These are phyloP conservation scores for Dunckerocampus dactyliophorus DNA, from an alignment of 2,113 vertebrate genomes.

Conservation along the genomic window DNA sequence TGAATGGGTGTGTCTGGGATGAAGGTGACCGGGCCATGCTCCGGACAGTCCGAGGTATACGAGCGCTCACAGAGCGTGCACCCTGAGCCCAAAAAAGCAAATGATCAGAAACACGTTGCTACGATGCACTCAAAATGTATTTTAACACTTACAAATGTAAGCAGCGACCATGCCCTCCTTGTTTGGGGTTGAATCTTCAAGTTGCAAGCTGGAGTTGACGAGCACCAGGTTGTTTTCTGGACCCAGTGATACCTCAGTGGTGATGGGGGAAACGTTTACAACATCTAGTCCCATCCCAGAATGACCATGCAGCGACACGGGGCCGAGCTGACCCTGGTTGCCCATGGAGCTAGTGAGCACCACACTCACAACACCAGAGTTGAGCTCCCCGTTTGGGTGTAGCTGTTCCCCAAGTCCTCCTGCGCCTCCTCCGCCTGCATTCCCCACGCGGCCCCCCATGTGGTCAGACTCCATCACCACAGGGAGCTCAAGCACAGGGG, in stretches of 20 bases:
- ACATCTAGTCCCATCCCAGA: slow-evolving; percentile 88
- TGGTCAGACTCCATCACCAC: slow-evolving; percentile 92
- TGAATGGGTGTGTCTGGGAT: slow-evolving; percentile 90
- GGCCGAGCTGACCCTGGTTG: slow-evolving; percentile 76
- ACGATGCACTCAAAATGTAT: not conserved
- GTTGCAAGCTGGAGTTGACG: slow-evolving; percentile 87
- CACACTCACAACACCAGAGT: slow-evolving; percentile 87
- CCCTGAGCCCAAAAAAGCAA: slow-evolving; percentile 69
- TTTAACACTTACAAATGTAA: slow-evolving; percentile 84
- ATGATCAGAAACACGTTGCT: too few relatives aligned
- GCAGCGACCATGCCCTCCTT: slow-evolving; percentile 92
- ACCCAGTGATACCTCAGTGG: slow-evolving; percentile 88
- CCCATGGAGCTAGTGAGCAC: slow-evolving; percentile 88
- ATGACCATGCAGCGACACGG: slow-evolving; percentile 87
- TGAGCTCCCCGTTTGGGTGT: slow-evolving; percentile 82
- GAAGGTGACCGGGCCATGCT: slow-evolving; percentile 93
- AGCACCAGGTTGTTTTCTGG: slow-evolving; percentile 89
- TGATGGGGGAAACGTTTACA: slow-evolving; percentile 88
- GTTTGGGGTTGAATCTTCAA: slow-evolving; percentile 89
- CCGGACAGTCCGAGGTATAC: slow-evolving; percentile 91
- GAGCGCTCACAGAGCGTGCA: slow-evolving; percentile 95
- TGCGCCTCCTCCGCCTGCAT: slow-evolving; percentile 73
- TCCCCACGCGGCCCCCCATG: slow-evolving; percentile 78
- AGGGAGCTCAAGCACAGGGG: slow-evolving; percentile 84
- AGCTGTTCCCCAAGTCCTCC: slow-evolving; percentile 83